phyloP scores from a whole-genome alignment of 2,113 vertebrate species.

The Chauna torquata region DNA sequence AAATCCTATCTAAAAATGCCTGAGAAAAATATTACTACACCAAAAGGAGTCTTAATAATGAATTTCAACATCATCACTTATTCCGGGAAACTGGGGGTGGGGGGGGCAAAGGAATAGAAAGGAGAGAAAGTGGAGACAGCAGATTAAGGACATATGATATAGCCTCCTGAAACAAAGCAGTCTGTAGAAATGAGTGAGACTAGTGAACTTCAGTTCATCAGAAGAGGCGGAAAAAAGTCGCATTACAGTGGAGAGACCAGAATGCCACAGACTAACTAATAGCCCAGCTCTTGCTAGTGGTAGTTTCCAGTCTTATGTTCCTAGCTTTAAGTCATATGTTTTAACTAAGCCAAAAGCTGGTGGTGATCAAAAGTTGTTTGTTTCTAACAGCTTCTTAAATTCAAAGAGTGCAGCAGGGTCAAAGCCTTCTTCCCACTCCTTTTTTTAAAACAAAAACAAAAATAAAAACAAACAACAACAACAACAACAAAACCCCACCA shows the following conservation, averaged over 20 bases:
- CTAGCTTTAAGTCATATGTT: not conserved
- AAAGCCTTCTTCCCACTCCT: not conserved
- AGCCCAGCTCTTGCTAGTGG: not conserved
- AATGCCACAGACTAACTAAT: not conserved
- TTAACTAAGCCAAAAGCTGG: not conserved
- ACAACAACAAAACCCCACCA: too few relatives aligned
- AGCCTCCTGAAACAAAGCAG: not conserved
- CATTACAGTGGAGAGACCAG: not conserved
- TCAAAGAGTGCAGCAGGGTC: not conserved
- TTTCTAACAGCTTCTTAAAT: not conserved
- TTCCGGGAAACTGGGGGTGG: not conserved
- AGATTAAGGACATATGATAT: not conserved
- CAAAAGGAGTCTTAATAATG: not conserved
- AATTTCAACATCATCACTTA: not conserved
- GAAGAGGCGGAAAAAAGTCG: not conserved
- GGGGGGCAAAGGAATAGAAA: not conserved
- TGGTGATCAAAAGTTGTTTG: constrained; percentile 7
- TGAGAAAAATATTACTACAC: not conserved
- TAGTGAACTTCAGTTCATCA: not conserved
- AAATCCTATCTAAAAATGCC: constrained; percentile 52
- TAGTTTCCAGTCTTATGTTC: not conserved
- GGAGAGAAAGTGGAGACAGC: not conserved
- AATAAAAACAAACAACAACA: too few relatives aligned
- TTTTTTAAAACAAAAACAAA: too few relatives aligned
- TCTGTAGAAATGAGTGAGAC: not conserved